Conservation (phyloP, 2,888 invertebrate species). For the Esperia sulphurella region DNA sequence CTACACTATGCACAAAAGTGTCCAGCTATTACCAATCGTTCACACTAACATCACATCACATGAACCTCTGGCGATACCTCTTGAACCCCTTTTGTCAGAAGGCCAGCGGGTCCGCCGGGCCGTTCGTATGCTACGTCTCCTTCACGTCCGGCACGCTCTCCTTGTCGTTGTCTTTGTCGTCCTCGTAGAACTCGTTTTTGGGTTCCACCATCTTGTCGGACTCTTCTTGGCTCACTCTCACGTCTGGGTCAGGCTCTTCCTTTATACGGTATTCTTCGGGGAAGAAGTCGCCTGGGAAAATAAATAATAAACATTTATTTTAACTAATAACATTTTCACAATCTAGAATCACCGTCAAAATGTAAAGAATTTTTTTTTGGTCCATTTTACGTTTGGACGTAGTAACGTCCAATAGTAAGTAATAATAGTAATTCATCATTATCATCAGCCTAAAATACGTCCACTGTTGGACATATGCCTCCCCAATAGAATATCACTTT, state of each 20-base stretch:
- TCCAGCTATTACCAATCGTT: not conserved
- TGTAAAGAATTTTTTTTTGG: too few relatives aligned
- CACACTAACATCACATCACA: not conserved
- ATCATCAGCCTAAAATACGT: too few relatives aligned
- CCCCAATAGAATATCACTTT: too few relatives aligned
- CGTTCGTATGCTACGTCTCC: slow-evolving; percentile 62
- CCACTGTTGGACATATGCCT: too few relatives aligned
- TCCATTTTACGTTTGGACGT: too few relatives aligned
- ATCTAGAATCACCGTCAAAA: too few relatives aligned
- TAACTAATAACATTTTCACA: too few relatives aligned
- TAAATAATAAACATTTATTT: too few relatives aligned
- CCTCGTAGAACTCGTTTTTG: slow-evolving; percentile 93
- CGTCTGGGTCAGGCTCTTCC: slow-evolving; percentile 91
- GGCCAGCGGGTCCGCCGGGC: slow-evolving; percentile 45
- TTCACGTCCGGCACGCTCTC: slow-evolving; percentile 68
- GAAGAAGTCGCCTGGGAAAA: slow-evolving; percentile 82
- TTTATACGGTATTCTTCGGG: slow-evolving; percentile 85
- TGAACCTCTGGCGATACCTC: not conserved
- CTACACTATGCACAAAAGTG: too few relatives aligned
- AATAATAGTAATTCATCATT: too few relatives aligned
- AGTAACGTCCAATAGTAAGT: too few relatives aligned
- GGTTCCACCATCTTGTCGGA: slow-evolving; percentile 90
- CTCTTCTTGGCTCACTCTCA: slow-evolving; percentile 86
- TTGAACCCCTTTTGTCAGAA: slow-evolving; percentile 44
- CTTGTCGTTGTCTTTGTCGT: slow-evolving; percentile 94